Base-by-base conservation (phyloP, 2,113 vertebrate genomes). In the Prietella phreatophila region DNA sequence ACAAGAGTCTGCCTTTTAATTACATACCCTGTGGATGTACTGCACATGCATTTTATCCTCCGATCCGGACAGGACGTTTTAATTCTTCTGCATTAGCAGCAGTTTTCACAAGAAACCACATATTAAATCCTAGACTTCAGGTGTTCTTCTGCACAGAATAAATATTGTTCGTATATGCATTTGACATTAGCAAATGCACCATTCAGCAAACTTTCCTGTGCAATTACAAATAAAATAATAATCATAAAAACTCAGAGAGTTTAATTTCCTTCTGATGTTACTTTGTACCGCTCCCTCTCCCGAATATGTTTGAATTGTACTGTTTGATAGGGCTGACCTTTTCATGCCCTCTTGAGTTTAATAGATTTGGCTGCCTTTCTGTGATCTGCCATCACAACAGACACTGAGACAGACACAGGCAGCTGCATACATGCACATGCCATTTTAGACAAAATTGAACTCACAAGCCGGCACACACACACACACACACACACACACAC, bases 251-350 rank as follows among this genome's bases (percentile, higher is more conserved):
- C 17, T 58, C 14, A 22, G 27, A 73, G 36, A 61, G 83, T 82
- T 83, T 85, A n/a, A 69, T 83, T 63, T 87, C 42, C 33, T 22
- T 33, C 71, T 73, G 27, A 39, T 63, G 22, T 55, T 47, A n/a
- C 47, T 69, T 36, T 33, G 36, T n/a, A 25, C 27, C 7, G 25
- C 36, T 13, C 33, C 50, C 30, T 36, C 42, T 65, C 75, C 56
- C 50, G 73, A 33, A 55, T 86, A 39, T 88, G 79, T 90, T 71
- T 88, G 55, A 86, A 83, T 75, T 88, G 87, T 56, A 60, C 63
- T 81, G 81, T 88, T 73, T 88, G 89, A 90, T 79, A 78, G 85
- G 11, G n/a, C 71, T 88, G 89, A 88, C 87, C 87, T 90, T 90
- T 88, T 75, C 85, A 39, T 86, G 84, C 80, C 80, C 75, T 90